Base-by-base conservation (phyloP, 1,140 invertebrate species). In the Cyrtorhinus lividipennis region DNA sequence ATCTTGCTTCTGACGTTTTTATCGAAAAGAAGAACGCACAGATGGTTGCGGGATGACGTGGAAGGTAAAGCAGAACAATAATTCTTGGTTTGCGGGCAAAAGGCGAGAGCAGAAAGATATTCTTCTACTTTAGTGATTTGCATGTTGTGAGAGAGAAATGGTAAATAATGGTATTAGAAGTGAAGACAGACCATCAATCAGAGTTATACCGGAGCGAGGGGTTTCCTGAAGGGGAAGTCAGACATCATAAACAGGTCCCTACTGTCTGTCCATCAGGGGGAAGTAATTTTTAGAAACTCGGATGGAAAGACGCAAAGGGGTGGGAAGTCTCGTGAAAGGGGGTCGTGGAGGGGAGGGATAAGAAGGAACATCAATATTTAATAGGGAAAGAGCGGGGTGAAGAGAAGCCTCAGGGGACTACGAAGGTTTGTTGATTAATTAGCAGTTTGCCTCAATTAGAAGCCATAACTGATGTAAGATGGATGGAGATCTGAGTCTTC, bases 361-460 rank as follows among this genome's bases (percentile, higher is more conserved):
- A 59, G 64, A 66, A 68, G 68, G 25, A 61, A 62, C 46, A 65
- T 65, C 60, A 65, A 65, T 65, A 65, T 65, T 65, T 65, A 65
- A 65, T 45, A 62, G 60, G 61, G 38, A 65, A 62, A 64, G 59
- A 24, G 26, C 15, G 27, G 13, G 20, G 58, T 23, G 38, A 30
- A 60, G 60, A 18, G 59, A 58, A 22, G 25, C n/a, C 58, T 24
- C 58, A 3, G 58, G 58, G 58, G 58, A 59, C 58, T 12, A 5
- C 20, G 44, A 57, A 60, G 61, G 30, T 45, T 65, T 57, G 24
- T 65, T 65, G 64, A 65, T 65, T 65, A 65, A 65, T 65, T 65
- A 65, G 64, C 61, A 65, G 61, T 65, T 65, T 62, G 45, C 53
- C 60, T 61, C 61, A 62, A 57, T 62, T 59, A 61, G 56, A 62